Conservation (phyloP, 2,888 invertebrate genomes). For the Hylaea fasciaria region DNA sequence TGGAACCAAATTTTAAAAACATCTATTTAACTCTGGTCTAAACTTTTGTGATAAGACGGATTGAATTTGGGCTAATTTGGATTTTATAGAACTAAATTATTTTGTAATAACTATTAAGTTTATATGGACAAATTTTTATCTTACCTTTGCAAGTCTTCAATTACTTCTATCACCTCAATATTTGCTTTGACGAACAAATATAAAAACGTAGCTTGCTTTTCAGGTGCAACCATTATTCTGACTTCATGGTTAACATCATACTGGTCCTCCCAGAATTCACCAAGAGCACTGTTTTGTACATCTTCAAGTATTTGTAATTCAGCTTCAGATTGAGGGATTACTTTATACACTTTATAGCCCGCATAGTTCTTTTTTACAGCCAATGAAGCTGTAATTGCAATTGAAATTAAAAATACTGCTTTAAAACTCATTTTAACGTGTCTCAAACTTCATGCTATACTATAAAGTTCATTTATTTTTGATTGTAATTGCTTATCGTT, state of each 20-base stretch:
- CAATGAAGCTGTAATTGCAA: conserved; percentile 31
- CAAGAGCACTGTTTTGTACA: conserved; percentile 66
- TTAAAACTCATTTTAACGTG: conserved; percentile 50
- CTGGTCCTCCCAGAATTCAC: conserved; percentile 70
- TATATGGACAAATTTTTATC: conserved; percentile 21
- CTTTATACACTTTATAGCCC: conserved; percentile 85
- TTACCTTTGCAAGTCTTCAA: conserved; percentile 69
- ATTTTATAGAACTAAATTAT: no score
- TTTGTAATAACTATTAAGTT: no score
- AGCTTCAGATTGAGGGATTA: conserved; percentile 74
- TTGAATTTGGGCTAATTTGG: no score
- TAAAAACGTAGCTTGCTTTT: conserved; percentile 53
- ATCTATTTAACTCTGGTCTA: no score
- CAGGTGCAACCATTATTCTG: conserved; percentile 64
- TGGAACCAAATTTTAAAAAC: no score
- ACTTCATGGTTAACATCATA: conserved; percentile 62
- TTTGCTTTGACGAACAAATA: conserved; percentile 40
- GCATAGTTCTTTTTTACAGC: conserved; percentile 69
- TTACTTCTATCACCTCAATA: conserved; percentile 54
- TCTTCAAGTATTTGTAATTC: conserved; percentile 77
- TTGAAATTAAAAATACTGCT: conserved; percentile 43
- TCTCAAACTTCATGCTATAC: background rate
- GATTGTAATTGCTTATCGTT: conserved; percentile 15
- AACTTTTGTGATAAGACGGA: no score
- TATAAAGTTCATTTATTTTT: conserved; percentile 5